phyloP scores from a whole-genome alignment of 2,113 vertebrate genomes.

The Todiramphus saurophagus region DNA sequence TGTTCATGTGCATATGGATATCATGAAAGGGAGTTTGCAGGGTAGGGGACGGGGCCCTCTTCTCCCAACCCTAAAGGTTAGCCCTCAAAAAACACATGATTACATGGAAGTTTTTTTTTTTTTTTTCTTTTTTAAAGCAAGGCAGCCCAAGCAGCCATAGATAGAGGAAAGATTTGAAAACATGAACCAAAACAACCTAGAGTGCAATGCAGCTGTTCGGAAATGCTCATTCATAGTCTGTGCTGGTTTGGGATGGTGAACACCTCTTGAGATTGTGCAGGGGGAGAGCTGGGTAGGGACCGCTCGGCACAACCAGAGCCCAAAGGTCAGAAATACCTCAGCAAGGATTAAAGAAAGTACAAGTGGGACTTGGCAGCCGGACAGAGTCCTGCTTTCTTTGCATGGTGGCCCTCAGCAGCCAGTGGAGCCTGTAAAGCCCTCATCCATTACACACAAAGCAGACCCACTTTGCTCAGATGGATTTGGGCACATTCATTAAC shows the following conservation, averaged over 20 bases:
- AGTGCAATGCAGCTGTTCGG: not conserved
- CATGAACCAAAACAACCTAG: not conserved
- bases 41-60: not conserved
- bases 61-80: not conserved
- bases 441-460: not conserved
- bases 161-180: not conserved
- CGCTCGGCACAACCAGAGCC: not conserved
- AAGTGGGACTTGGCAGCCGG: not conserved
- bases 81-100: not conserved
- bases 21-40: fast-evolving
- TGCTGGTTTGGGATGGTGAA: not conserved
- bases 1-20: not conserved
- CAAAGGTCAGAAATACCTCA: conserved; percentile 36
- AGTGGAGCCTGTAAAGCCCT: not conserved
- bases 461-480: not conserved
- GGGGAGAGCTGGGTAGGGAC: not conserved
- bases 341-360: not conserved
- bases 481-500: not conserved
- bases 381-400: not conserved
- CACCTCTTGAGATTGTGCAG: fast-evolving
- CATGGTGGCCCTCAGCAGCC: not conserved
- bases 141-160: not conserved
- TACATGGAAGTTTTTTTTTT: not conserved
- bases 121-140: not conserved
- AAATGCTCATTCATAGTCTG: not conserved